Percentiles rank a stretch among this genome's conserved stretches.
Conservation (phyloP, 2,113 vertebrate genomes). For the Hydropotes inermis region DNA sequence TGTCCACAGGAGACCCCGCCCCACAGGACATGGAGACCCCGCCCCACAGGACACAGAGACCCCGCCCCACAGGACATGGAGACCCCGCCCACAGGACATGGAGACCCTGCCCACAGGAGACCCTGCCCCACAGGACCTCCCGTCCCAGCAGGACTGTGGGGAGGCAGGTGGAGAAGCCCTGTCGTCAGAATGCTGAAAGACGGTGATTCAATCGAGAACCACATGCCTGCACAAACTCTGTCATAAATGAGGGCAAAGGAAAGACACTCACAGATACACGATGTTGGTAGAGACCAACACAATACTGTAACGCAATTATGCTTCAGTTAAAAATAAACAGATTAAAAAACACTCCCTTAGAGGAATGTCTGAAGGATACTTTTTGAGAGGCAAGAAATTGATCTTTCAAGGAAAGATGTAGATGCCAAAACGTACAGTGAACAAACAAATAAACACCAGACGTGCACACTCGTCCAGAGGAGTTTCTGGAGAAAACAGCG, state of each 20-base stretch:
- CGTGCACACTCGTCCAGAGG: rapidly evolving
- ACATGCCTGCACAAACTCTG: rapidly evolving
- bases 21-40: no score
- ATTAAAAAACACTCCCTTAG: not conserved
- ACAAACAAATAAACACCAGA: not conserved
- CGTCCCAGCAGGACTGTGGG: not conserved
- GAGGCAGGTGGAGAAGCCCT: not conserved
- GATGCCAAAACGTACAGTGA: rapidly evolving
- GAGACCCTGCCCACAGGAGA: not conserved
- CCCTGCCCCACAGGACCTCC: not conserved
- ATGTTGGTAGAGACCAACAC: not conserved
- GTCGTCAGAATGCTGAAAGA: rapidly evolving
- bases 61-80: no score
- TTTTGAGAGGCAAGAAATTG: not conserved
- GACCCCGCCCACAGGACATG: no score
- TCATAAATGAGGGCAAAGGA: not conserved
- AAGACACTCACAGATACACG: rapidly evolving
- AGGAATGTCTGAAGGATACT: not conserved
- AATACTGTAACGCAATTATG: not conserved
- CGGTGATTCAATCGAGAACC: rapidly evolving
- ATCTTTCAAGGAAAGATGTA: not conserved
- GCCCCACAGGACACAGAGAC: no score
- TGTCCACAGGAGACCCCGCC: no score
- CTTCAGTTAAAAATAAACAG: not conserved
- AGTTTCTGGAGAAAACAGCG: rapidly evolving